Evolutionary conservation across 2,797 vertebrate species (phyloP), one percentile per base, ranked within the genome.

Genomic region (Miichthys miiuy): DNA sequence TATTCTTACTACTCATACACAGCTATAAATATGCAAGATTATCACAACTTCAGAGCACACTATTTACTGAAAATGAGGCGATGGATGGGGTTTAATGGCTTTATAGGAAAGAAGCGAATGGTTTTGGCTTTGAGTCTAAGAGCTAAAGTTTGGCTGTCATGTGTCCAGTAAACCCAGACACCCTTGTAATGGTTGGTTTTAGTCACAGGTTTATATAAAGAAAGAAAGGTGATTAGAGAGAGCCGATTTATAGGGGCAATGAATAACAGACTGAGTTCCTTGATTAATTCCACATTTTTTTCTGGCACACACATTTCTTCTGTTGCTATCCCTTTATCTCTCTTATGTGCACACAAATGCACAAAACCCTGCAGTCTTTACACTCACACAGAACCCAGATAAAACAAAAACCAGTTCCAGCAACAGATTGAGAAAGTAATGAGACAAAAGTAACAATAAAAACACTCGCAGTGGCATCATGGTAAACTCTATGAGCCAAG

Each of bases 221-320:
- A 76, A 56, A 68, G 47, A 78, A 71, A 68, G 46, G 47, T 85
- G 66, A 86, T 83, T 79, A 75, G 55, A 65, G 52, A 67, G 2
- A 67, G 55, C 44, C 20, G 56, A 76, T 72, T 88, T 68, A 67
- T 64, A 72, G 13, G 56, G 63, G 57, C 77, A 89, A 87, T 79
- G 80, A 84, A 79, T 87, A 80, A 77, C 82, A 82, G 84, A 71
- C 3, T 8, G 77, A 67, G n/a, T 69, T 64, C 1, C 47, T 42
- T 84, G 67, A 91, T 89, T 86, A 65, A 85, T 56, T 81, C 77
- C 82, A 90, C 63, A 85, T 90, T 90, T 84, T 69, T 69, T 65
- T 82, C 68, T 84, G 80, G 85, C 64, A 61, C 67, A 65, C 30
- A 72, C 25, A 80, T 70, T 81, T 82, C 42, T 70, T 84, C 55